Conservation (phyloP, 2,797 vertebrate species). For the Onychomys torridus region DNA sequence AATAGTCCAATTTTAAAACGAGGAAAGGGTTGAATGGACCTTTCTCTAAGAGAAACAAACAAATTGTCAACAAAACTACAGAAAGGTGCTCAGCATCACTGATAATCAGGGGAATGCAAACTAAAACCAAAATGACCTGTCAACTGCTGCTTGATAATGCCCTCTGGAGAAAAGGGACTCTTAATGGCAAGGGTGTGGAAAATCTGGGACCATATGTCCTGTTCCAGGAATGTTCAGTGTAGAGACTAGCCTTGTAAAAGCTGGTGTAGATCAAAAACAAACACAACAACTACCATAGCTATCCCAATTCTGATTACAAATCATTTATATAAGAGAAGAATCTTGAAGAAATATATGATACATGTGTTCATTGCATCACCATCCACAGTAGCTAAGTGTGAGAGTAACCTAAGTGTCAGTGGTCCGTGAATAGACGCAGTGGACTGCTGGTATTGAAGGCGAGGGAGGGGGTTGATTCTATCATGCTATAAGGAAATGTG, state of each 20-base stretch:
- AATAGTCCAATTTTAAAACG: background rate
- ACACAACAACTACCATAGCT: background rate
- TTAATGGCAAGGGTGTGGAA: background rate
- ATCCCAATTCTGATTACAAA: background rate
- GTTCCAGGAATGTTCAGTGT: background rate
- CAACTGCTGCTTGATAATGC: background rate
- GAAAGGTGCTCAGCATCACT: background rate
- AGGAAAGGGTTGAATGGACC: background rate
- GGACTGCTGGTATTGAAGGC: background rate
- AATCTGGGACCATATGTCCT: background rate
- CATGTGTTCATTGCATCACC: background rate
- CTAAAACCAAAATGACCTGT: background rate
- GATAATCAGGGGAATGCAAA: background rate
- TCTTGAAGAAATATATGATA: background rate
- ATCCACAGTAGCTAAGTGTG: background rate
- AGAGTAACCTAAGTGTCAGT: background rate
- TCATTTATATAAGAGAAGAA: background rate
- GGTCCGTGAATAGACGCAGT: background rate
- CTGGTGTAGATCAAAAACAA: background rate
- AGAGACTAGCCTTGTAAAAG: background rate
- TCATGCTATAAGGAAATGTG: background rate
- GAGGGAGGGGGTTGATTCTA: background rate
- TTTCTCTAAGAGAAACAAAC: conserved; percentile 45
- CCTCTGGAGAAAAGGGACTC: background rate
- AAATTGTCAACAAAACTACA: background rate